phyloP scores from a whole-genome alignment of 2,888 invertebrate species.

The Andrena trimmerana region DNA sequence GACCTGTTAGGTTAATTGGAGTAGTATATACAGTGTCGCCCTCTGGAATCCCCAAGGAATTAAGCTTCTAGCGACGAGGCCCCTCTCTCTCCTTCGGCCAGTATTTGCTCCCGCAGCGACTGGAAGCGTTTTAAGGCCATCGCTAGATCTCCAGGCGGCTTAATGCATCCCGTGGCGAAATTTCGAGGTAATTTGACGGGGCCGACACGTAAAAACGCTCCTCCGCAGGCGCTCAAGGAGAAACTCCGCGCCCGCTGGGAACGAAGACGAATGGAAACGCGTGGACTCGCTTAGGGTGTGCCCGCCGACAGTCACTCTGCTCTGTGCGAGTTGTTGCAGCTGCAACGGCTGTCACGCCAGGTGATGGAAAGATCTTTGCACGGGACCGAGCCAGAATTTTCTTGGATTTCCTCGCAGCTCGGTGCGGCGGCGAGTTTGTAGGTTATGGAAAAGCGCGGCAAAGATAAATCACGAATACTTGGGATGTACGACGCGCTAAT shows the following conservation, averaged over 20 bases:
- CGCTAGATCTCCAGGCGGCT: not conserved
- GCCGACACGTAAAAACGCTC: conserved; percentile 44
- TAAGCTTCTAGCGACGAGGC: not conserved
- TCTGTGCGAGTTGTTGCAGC: not conserved
- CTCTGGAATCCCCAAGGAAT: not conserved
- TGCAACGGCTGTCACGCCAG: not conserved
- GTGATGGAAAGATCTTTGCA: not conserved
- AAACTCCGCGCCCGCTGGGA: conserved; percentile 37
- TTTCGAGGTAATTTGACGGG: conserved; percentile 35
- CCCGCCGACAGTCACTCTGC: conserved; percentile 14
- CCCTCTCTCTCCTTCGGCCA: too few species aligned
- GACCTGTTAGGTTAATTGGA: too few species aligned
- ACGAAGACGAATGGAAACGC: conserved; percentile 31
- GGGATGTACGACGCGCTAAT: too few species aligned
- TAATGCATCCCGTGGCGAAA: conserved; percentile 16
- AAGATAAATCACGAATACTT: too few species aligned
- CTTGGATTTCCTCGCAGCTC: too few species aligned
- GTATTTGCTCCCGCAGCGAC: not conserved
- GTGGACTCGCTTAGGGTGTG: conserved; percentile 22
- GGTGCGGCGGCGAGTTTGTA: too few species aligned
- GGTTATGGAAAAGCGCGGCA: too few species aligned
- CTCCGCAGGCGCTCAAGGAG: conserved; percentile 37
- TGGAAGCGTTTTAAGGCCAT: conserved; percentile 8
- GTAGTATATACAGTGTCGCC: not conserved
- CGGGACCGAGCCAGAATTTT: too few species aligned